A percentile compares a stretch with the other conserved stretches of the same genome.
These are phyloP conservation scores for Tenthredo mesomela DNA, from an alignment of 2,888 invertebrate genomes.

Conservation along the genomic window DNA sequence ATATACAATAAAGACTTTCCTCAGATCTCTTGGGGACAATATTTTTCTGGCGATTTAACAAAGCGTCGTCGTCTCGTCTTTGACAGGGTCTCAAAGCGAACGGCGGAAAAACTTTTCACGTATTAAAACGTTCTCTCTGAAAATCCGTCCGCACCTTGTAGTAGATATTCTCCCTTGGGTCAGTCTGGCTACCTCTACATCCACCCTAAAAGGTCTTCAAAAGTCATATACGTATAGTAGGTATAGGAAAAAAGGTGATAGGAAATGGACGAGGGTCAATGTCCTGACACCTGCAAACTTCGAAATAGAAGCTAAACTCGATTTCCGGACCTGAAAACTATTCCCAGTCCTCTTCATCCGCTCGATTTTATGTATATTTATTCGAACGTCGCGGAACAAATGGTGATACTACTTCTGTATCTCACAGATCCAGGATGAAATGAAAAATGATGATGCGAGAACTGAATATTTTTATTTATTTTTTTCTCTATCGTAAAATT, in stretches of 20 bases:
- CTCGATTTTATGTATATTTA: background rate
- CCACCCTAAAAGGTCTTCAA: conserved; percentile 17
- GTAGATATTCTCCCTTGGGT: conserved; percentile 22
- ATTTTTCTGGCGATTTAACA: conserved; percentile 40
- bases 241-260: conserved; percentile 9
- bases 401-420: background rate
- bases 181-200: conserved; percentile 27
- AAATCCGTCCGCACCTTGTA: conserved; percentile 13
- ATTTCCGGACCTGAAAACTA: conserved; percentile 25
- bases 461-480: background rate
- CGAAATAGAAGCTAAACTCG: conserved; percentile 11
- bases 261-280: conserved; percentile 42
- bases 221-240: background rate
- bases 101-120: conserved; percentile 27
- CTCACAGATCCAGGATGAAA: background rate
- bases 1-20: conserved; percentile 9
- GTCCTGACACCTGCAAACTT: conserved; percentile 23
- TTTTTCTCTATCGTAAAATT: background rate
- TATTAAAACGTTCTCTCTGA: conserved; percentile 32
- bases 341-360: background rate
- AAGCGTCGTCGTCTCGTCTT: conserved; percentile 29
- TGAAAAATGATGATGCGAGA: background rate
- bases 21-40: conserved; percentile 43
- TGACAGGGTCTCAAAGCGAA: conserved; percentile 25
- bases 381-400: background rate